Percentiles rank a stretch among this genome's conserved stretches.
Evolutionary conservation across 1,140 invertebrate species (phyloP).

Genomic region (Chironomus tepperi): DNA sequence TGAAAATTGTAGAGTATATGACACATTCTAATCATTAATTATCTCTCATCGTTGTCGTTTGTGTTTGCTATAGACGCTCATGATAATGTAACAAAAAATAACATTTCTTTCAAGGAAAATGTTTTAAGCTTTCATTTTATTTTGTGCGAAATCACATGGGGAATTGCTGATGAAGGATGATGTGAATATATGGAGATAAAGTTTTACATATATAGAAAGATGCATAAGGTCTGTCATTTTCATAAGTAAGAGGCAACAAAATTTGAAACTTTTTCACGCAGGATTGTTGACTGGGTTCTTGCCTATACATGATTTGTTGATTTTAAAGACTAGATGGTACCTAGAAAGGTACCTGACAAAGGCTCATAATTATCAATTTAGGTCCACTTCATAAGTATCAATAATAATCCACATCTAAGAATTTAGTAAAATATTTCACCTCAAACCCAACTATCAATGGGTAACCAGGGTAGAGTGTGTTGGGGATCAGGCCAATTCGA

Average conservation of each 20-base stretch:
- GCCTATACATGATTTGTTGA: too few species aligned
- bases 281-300: background rate
- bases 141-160: background rate
- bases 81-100: background rate
- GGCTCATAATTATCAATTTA: too few species aligned
- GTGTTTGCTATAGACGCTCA: too few species aligned
- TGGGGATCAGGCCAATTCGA: too few species aligned
- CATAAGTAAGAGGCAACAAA: background rate
- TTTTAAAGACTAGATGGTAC: too few species aligned
- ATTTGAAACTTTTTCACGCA: background rate
- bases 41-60: background rate
- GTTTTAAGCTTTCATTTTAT: background rate
- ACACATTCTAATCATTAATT: conserved; percentile 23
- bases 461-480: too few species aligned
- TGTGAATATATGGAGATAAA: conserved; percentile 1
- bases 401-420: too few species aligned
- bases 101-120: background rate
- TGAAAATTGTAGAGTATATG: conserved; percentile 6
- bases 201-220: background rate
- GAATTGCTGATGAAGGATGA: conserved; percentile 2
- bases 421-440: too few species aligned
- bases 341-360: too few species aligned
- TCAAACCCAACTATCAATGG: too few species aligned
- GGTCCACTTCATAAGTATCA: too few species aligned
- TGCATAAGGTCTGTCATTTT: conserved; percentile 5